A percentile compares a stretch with the other conserved stretches of the same genome.
Conservation (phyloP, 64 coral and sea anemone genomes). For the Pocillopora damicornis region DNA sequence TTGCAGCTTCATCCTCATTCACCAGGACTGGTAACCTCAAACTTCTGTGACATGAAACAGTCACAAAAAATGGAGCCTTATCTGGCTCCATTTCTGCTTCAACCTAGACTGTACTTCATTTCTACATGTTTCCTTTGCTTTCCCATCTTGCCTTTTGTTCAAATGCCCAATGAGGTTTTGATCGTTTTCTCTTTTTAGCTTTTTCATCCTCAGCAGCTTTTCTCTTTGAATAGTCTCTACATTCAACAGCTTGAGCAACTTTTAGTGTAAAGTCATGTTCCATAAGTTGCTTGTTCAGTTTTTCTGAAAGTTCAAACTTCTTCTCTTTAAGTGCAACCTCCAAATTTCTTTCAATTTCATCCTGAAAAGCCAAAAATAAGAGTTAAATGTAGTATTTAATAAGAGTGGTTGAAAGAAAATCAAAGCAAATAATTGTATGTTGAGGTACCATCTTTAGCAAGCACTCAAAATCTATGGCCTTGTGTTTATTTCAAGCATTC, state of each 20-base stretch:
- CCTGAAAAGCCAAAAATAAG: neutral
- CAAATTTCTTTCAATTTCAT: conserved; percentile 26
- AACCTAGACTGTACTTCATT: neutral
- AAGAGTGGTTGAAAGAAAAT: neutral
- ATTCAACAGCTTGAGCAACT: conserved; percentile 31
- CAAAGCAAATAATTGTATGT: neutral
- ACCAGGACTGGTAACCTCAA: too few relatives aligned
- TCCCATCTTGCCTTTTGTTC: conserved; percentile 70
- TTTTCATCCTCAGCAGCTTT: conserved; percentile 25
- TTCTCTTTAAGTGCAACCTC: conserved; percentile 32
- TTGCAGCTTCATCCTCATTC: too few relatives aligned
- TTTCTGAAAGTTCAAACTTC: conserved; percentile 34
- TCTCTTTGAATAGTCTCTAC: conserved; percentile 50
- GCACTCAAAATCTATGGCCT: too few relatives aligned
- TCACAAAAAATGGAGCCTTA: neutral
- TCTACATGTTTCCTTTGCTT: conserved; percentile 72
- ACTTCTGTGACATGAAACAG: too few relatives aligned
- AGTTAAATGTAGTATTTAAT: neutral
- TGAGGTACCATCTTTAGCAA: too few relatives aligned
- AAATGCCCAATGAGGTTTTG: conserved; percentile 63
- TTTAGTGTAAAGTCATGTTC: conserved; percentile 41
- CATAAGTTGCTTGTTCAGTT: conserved; percentile 31
- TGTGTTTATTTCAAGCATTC: too few relatives aligned
- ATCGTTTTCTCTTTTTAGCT: conserved; percentile 37
- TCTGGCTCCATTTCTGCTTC: neutral